A percentile compares a stretch with the other conserved stretches of the same genome.
Evolutionary conservation across 1,140 invertebrate species (phyloP).

Genomic region (Bombus sylvicola): DNA sequence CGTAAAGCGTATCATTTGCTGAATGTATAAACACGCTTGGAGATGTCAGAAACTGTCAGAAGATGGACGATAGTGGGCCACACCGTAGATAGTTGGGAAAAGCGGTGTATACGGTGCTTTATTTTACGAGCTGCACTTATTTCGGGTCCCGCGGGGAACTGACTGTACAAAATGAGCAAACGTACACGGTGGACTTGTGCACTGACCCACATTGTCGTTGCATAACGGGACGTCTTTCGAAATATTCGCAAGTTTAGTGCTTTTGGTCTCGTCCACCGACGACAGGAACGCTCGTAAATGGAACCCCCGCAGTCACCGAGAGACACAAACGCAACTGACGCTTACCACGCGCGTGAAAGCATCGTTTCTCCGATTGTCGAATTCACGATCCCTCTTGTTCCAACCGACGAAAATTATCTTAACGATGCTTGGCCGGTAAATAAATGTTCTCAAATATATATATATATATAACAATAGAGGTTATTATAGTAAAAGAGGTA

Average conservation of each 20-base stretch:
- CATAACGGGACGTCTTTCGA: slow-evolving; percentile 75
- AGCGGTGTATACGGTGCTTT: slow-evolving; percentile 67
- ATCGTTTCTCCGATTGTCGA: slow-evolving; percentile 11
- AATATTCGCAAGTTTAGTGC: slow-evolving; percentile 76
- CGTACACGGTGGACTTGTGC: slow-evolving; percentile 50
- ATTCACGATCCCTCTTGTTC: background rate
- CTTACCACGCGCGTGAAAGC: slow-evolving; percentile 7
- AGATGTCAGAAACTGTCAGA: slow-evolving; percentile 26
- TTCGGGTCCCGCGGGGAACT: slow-evolving; percentile 66
- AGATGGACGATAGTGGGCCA: slow-evolving; percentile 33
- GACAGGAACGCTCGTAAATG: slow-evolving; percentile 69
- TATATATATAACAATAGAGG: background rate
- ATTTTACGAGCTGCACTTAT: slow-evolving; percentile 78
- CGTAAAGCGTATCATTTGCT: background rate
- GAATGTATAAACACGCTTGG: background rate
- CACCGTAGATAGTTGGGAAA: slow-evolving; percentile 60
- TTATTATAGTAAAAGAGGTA: background rate
- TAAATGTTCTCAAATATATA: background rate
- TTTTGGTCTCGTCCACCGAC: slow-evolving; percentile 56
- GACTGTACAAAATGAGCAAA: slow-evolving; percentile 58
- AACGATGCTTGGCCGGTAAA: background rate
- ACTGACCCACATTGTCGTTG: slow-evolving; percentile 78
- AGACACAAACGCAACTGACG: slow-evolving; percentile 54
- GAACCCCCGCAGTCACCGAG: slow-evolving; percentile 56
- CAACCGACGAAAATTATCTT: background rate